phyloP scores from a whole-genome alignment of 2,113 vertebrate species.

The Mustela lutreola region DNA sequence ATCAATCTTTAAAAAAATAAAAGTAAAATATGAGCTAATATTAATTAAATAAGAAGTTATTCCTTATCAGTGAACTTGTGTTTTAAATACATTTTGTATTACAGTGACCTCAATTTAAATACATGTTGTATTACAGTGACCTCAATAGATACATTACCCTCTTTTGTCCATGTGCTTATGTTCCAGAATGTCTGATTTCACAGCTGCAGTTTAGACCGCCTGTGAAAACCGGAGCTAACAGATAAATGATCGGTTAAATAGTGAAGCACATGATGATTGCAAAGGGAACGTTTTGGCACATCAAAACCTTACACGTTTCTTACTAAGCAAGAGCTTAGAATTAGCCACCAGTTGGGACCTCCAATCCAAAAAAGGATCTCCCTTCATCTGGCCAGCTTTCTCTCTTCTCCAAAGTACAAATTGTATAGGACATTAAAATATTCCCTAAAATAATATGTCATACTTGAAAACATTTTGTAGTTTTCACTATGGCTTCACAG shows the following conservation, averaged over 20 bases:
- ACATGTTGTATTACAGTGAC: background rate
- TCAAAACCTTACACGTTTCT: background rate
- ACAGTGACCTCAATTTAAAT: background rate
- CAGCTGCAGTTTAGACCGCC: background rate
- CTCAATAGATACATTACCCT: background rate
- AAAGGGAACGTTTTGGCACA: background rate
- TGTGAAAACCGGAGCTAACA: background rate
- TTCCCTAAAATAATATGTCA: background rate
- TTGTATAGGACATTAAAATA: background rate
- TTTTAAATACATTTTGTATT: conserved; percentile 6
- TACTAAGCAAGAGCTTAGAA: background rate
- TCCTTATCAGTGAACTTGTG: background rate
- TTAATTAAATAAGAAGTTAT: conserved; percentile 3
- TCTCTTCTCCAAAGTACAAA: background rate
- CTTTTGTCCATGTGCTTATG: background rate
- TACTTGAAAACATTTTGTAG: conserved; percentile 5
- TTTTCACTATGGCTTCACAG: background rate
- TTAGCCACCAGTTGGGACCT: background rate
- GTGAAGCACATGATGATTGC: background rate
- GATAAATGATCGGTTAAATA: background rate
- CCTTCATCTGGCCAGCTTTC: background rate
- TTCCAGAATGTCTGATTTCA: background rate
- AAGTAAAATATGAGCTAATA: conserved; percentile 26
- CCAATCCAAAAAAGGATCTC: background rate
- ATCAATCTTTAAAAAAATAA: background rate